These are phyloP conservation scores for Pseudanteris insignis DNA, from an alignment of 2,888 invertebrate genomes.

Conservation along the genomic window DNA sequence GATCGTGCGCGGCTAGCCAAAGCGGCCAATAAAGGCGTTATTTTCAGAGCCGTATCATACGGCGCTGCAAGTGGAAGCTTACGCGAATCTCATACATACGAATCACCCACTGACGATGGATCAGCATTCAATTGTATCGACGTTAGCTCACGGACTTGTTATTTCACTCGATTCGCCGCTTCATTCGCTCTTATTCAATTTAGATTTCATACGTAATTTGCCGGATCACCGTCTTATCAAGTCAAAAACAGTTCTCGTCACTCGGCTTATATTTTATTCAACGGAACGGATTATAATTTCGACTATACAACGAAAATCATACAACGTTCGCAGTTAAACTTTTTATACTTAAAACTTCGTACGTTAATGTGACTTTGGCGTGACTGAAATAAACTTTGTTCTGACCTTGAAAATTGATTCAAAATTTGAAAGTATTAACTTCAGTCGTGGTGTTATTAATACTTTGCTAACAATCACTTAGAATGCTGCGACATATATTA, in stretches of 20 bases:
- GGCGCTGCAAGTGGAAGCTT: constrained; percentile 42
- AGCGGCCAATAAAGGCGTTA: constrained; percentile 35
- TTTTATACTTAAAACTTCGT: not conserved
- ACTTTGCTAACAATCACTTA: no score
- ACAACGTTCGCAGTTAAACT: not conserved
- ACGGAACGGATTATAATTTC: no score
- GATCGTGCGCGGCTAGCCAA: constrained; percentile 27
- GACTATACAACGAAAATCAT: not conserved
- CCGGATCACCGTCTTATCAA: not conserved
- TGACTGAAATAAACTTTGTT: no score
- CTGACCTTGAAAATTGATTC: no score
- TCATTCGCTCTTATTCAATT: constrained; percentile 31
- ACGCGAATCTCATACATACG: constrained; percentile 61
- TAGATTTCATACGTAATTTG: constrained; percentile 15
- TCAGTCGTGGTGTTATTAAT: no score
- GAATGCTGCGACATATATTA: no score
- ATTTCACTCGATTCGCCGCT: constrained; percentile 5
- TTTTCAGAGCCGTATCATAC: constrained; percentile 27
- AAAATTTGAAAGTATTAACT: no score
- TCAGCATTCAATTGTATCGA: constrained; percentile 60
- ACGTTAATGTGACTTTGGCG: no score
- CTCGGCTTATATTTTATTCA: no score
- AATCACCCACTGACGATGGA: constrained; percentile 53
- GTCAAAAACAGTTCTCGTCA: no score
- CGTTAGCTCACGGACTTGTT: constrained; percentile 14